phyloP scores from a whole-genome alignment of 2,797 vertebrate genomes.

The Eulemur albifrons region DNA sequence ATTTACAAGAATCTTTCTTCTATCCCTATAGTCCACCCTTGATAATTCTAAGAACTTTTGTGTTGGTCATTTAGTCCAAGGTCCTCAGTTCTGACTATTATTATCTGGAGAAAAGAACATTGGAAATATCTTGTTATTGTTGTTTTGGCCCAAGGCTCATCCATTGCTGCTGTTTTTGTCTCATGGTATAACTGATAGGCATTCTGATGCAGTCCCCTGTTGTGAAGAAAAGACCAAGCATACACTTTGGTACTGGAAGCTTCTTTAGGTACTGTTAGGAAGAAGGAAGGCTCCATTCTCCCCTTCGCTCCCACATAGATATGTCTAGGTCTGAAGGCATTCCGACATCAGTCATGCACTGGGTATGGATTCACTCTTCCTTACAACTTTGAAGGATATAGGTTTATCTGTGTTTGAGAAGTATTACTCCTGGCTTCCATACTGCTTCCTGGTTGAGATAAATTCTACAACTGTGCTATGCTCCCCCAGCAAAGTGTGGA shows the following conservation, averaged over 20 bases:
- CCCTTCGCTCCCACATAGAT: neutral
- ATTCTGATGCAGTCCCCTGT: neutral
- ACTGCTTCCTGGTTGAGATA: neutral
- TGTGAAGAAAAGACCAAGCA: neutral
- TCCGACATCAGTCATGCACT: neutral
- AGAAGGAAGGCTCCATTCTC: neutral
- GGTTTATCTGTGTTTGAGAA: neutral
- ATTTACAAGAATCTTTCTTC: slow-evolving; percentile 19
- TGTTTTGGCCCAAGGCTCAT: neutral
- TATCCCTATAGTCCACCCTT: neutral
- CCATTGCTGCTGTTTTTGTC: neutral
- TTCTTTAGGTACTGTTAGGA: neutral
- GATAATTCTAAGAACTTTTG: neutral
- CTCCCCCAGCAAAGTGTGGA: neutral
- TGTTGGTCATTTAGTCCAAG: neutral
- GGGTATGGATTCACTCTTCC: neutral
- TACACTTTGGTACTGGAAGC: neutral
- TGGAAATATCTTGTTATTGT: neutral
- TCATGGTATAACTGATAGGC: neutral
- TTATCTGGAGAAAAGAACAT: neutral
- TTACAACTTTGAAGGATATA: neutral
- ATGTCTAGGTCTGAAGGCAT: neutral
- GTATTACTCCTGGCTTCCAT: neutral
- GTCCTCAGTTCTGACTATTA: neutral
- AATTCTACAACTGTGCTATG: neutral